Evolutionary conservation across 2,888 invertebrate species (phyloP), one percentile per base, ranked within the genome.

Genomic region (Tryphoninae sp.): DNA sequence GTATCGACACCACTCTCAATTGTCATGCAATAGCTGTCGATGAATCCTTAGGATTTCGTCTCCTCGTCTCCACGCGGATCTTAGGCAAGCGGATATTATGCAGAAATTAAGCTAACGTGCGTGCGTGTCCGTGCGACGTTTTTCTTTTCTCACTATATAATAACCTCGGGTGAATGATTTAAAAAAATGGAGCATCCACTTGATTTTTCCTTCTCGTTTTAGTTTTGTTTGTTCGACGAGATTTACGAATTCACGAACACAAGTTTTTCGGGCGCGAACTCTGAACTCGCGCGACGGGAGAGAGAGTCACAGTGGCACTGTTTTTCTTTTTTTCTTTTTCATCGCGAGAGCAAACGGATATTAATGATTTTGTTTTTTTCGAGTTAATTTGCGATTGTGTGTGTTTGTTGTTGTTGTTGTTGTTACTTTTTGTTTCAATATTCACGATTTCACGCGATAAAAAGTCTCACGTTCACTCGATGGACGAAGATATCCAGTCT

Each of bases 231-330:
- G 16, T 62, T 58, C 19, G 11, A 76, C 73, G 79, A 77, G 73
- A 62, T 59, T 59, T 40, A 73, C 81, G 85, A 84, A 80, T 80
- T 69, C 75, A 67, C 75, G 68, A 67, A 74, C 69, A 59, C 74
- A 64, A 68, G 40, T 78, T 4, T 33, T 79, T 78, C 74, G 71
- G 68, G 68, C 51, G 26, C 40, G 55, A 33, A 23, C 23, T 72
- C 49, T 69, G 76, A 78, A 78, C 75, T 79, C 80, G 61, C 81
- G 53, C 79, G 77, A 81, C 79, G 59, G 75, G 69, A 76, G 72
- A 77, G 67, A 79, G 80, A 78, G 77, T 83, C 75, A 82, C 75
- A 68, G 84, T 85, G 85, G 85, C 85, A 85, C 81, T 83, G 58
- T 45, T 77, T 62, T 51, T 53, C 69, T 78, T 72, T 22, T 74